These are phyloP conservation scores for Halcyon malimbica DNA, from an alignment of 2,113 vertebrate species.

Conservation along the genomic window DNA sequence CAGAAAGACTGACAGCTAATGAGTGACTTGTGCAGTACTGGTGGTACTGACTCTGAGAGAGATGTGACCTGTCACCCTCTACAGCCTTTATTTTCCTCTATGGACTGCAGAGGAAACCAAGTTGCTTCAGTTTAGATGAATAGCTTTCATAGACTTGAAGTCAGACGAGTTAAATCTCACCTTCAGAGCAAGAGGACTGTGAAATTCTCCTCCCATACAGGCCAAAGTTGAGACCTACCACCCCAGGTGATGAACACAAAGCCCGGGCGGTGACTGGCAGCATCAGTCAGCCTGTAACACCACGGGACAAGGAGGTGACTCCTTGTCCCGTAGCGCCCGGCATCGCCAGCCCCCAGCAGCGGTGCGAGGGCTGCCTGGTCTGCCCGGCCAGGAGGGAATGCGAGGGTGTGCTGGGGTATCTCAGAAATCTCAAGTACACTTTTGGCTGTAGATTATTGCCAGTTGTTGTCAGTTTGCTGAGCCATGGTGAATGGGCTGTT, in stretches of 20 bases:
- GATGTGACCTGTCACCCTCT: not conserved
- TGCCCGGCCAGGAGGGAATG: not conserved
- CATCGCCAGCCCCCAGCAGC: not conserved
- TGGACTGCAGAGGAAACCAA: not conserved
- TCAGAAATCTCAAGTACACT: not conserved
- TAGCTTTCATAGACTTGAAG: not conserved
- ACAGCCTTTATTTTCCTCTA: not conserved
- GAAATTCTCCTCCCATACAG: not conserved
- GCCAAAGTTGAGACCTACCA: not conserved
- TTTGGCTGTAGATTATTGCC: not conserved
- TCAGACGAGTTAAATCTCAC: not conserved
- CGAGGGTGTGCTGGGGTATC: not conserved
- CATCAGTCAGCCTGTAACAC: not conserved
- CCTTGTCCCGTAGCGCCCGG: not conserved
- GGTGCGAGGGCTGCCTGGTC: not conserved
- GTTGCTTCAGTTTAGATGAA: not conserved
- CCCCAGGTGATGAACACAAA: not conserved
- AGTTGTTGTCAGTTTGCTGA: not conserved
- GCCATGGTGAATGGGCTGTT: not conserved
- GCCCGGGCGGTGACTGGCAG: not conserved
- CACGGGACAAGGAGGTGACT: too few relatives aligned
- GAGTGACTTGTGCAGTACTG: not conserved
- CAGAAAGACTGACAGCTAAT: not conserved
- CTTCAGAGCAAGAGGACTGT: not conserved
- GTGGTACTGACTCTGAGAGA: not conserved